Base-by-base conservation (phyloP, 30 jellyfish, hydroid and myxozoan species). In the Morbakka virulenta region DNA sequence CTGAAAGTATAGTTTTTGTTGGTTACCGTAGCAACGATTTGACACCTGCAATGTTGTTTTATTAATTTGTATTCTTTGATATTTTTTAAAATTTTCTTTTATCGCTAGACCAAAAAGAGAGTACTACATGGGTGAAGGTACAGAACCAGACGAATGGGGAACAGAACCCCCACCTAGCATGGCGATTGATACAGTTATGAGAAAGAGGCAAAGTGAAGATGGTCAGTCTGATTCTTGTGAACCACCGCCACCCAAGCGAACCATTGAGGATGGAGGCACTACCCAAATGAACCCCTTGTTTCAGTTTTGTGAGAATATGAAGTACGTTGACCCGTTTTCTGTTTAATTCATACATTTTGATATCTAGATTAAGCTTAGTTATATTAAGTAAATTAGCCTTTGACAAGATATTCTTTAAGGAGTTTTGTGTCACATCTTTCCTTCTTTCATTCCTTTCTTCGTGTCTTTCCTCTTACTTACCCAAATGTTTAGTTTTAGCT, bases 81-180 rank as follows among this genome's bases (percentile, higher is more conserved):
- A n/a, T n/a, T n/a, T n/a, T n/a, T n/a, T n/a, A n/a, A n/a, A n/a
- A n/a, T 24, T 41, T 6, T 41, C 17, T 41, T 17, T 66, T 2
- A 11, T 17, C 65, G 21, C 14, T 28, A 85, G 96, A 57, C 96
- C 98, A 0, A 85, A 86, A 48, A 91, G 98, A 4, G 98, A 92
- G 78, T 92, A 92, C 64, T 81, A 76, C 94, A 77, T 77, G 87
- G 87, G 84, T 2, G 95, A 86, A 69, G 91, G 87, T 23, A 62
- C 69, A 33, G 98, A 86, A 9, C 94, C 85, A 33, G 98, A 92
- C 4, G 95, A 92, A 32, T 95, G 95, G 93, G 82, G 89, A 20
- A 86, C 87, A 4, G 98, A 91, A 65, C 95, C 92, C 26, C 97
- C 94, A 0, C 98, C 98, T 9, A 87, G 97, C 74, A 92, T 92